Base-by-base conservation (phyloP, 2,113 vertebrate genomes). In the Sebastes fasciatus region DNA sequence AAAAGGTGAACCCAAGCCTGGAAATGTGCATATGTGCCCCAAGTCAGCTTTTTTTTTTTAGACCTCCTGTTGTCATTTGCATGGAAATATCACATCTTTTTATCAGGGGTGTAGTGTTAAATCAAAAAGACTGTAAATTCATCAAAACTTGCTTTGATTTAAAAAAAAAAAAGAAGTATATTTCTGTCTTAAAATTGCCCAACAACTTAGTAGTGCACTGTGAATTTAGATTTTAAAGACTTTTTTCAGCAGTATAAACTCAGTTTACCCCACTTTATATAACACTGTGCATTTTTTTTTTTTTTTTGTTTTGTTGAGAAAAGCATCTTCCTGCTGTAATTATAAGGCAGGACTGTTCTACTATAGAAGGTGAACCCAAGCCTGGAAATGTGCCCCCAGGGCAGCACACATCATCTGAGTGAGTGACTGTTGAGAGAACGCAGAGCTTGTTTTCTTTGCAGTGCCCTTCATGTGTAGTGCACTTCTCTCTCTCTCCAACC, bases 371-470 rank as follows among this genome's bases (percentile, higher is more conserved):
- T 80, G 68, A 72, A 73, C 16, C 26, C n/a, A 4, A 16, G 42
- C 52, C 51, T 63, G 77, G 51, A 79, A 83, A 67, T 49, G 43
- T 75, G 69, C 81, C 83, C 45, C 5, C 58, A 34, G 83, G 34
- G 34, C 34, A 34, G 86, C 85, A 26, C 80, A 82, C 55, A 34
- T 85, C 49, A 40, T 66, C 69, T 12, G 12, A 70, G 68, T n/a
- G 80, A 78, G 85, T 79, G 83, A 83, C 42, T 57, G 70, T 66
- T 83, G 81, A 92, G 64, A 55, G 57, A 62, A 83, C 74, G 54
- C 62, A 64, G 45, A 62, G 63, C 63, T 80, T 76, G 21, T 82
- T 86, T 89, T 82, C 74, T 77, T 76, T 80, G 73, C 69, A 49
- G 60, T 3, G 52, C 62, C 42, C 64, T 66, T 57, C 19, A 43